Conservation (phyloP, 1,140 invertebrate species). For the Oreohelix idahoensis region DNA sequence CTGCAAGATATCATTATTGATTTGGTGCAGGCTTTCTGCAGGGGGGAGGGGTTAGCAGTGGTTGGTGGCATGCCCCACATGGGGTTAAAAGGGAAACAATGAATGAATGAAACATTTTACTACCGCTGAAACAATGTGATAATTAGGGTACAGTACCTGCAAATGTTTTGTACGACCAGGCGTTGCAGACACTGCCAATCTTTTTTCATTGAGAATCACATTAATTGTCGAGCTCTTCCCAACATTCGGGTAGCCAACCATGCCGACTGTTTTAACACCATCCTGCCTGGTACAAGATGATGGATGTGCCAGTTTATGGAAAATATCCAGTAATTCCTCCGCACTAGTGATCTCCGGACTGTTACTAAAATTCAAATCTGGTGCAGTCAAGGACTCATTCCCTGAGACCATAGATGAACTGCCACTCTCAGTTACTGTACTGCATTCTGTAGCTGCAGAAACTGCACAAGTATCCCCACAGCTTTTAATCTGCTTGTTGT, state of each 20-base stretch:
- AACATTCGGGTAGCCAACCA: slow-evolving; percentile 98
- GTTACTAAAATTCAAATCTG: neutral
- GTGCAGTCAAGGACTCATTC: neutral
- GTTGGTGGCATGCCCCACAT: too few relatives aligned
- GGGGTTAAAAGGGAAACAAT: too few relatives aligned
- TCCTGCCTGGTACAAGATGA: slow-evolving; percentile 74
- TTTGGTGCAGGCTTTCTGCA: too few relatives aligned
- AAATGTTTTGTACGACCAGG: slow-evolving; percentile 97
- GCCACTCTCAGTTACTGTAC: neutral
- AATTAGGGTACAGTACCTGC: too few relatives aligned
- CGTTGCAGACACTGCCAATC: slow-evolving; percentile 95
- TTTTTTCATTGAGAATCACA: slow-evolving; percentile 89
- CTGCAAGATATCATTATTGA: too few relatives aligned
- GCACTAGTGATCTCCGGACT: slow-evolving; percentile 56
- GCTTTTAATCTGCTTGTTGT: slow-evolving; percentile 42
- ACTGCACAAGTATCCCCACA: neutral
- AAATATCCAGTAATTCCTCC: slow-evolving; percentile 77
- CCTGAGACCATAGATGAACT: neutral
- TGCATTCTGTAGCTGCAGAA: neutral
- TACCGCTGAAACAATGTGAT: too few relatives aligned
- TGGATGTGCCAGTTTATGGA: slow-evolving; percentile 74
- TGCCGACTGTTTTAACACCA: slow-evolving; percentile 84
- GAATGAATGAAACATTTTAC: too few relatives aligned
- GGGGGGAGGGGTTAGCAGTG: too few relatives aligned
- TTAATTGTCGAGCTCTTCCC: slow-evolving; percentile 99